These are phyloP conservation scores for Dendropsophus ebraccatus DNA, from an alignment of 2,113 vertebrate species.

Conservation along the genomic window DNA sequence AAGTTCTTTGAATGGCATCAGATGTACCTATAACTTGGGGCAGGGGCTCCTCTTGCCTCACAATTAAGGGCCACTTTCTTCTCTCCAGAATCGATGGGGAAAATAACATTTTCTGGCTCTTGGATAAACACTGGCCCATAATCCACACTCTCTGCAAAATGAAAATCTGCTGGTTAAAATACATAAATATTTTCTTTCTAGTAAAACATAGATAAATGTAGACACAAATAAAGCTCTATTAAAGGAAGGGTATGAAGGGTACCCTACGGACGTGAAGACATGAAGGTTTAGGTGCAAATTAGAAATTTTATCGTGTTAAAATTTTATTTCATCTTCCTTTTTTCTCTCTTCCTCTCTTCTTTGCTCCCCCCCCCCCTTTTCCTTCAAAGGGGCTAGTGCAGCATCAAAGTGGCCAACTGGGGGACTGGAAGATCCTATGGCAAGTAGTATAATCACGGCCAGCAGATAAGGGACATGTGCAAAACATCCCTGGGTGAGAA, in stretches of 20 bases:
- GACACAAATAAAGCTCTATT: not conserved
- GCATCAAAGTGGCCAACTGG: too few species aligned
- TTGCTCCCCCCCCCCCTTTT: too few species aligned
- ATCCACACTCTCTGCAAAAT: slow-evolving; percentile 82
- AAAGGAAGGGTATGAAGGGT: too few species aligned
- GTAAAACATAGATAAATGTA: not conserved
- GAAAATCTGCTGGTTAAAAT: slow-evolving; percentile 54
- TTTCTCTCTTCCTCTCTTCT: too few species aligned
- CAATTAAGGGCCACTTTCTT: slow-evolving; percentile 91
- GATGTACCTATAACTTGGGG: slow-evolving; percentile 86
- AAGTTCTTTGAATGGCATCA: not conserved
- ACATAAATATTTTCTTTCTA: not conserved
- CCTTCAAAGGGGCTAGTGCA: too few species aligned
- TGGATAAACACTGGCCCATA: slow-evolving; percentile 91
- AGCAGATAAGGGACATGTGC: too few species aligned
- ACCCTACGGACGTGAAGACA: too few species aligned
- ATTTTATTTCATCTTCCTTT: not conserved
- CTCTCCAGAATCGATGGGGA: slow-evolving; percentile 88
- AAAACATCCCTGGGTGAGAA: too few species aligned
- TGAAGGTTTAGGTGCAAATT: not conserved
- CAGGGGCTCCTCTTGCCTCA: slow-evolving; percentile 85
- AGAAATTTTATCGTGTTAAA: not conserved
- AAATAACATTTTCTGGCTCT: slow-evolving; percentile 88
- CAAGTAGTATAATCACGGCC: too few species aligned
- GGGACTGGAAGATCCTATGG: too few species aligned